Base-by-base conservation (phyloP, 2,888 invertebrate genomes). In the Standfussiana lucernea region DNA sequence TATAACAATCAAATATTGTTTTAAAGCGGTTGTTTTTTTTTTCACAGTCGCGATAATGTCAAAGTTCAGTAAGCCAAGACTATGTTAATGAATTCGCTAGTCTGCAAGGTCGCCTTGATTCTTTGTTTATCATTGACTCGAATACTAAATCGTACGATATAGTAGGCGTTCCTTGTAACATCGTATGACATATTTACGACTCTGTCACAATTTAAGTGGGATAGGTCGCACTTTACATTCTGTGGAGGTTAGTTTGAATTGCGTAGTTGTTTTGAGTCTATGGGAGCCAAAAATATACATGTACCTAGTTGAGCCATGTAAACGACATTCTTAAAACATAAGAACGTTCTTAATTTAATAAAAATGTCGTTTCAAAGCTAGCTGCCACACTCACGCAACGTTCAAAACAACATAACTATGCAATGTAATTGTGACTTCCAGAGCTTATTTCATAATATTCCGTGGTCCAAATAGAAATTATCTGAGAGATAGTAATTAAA, bases 1-100 rank as follows among this genome's bases (percentile, higher is more conserved):
- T 18, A 53, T 10, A n/a, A 62, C 40, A 32, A 62, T 21, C 24
- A 0, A 40, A 59, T 32, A 62, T 47, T 61, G 15, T 69, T 21
- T 62, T 24, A 21, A 21, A 61, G 10, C 71, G 18, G 37, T 56
- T 69, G 71, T 80, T 75, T 65, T 61, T 56, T 69, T 69, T 72
- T 50, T 15, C 35, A 32, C 37, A 28, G 1, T 64, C 6, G 47
- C 61, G 61, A 62, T 78, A 83, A 83, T 80, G 85, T 67, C 66
- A 83, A 61, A 86, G 85, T 74, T 86, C 82, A 87, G 64, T 80
- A 77, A 72, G 87, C 79, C 82, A 87, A 86, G 80, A 70, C 10
- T 62, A 72, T 32, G 82, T 61, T 80, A 76, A 80, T 84, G 75
- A 84, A 86, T 82, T 80, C 59, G 70, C 77, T 72, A 80, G 77